Conservation (phyloP, 1,140 invertebrate species). For the Carposina sasakii region DNA sequence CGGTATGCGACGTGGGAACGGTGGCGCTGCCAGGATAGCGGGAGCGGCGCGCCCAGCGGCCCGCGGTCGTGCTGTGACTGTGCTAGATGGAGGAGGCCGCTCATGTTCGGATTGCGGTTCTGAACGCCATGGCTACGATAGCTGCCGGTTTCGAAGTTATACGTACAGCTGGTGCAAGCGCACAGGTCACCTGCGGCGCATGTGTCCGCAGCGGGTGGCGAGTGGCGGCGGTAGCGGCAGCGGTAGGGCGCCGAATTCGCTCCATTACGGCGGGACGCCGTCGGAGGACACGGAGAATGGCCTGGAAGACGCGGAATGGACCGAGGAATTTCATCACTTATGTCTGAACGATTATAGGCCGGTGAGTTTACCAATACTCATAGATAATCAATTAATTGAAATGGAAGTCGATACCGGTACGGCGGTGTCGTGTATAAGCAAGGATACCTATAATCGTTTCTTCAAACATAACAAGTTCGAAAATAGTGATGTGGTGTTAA, state of each 20-base stretch:
- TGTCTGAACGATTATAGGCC: conserved; percentile 1
- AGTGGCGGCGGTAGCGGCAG: no score
- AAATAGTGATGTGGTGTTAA: background rate
- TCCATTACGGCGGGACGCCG: background rate
- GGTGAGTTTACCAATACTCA: conserved; percentile 3
- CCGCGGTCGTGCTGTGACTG: no score
- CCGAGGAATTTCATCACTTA: background rate
- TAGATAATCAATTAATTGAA: background rate
- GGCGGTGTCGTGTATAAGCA: conserved; percentile 10
- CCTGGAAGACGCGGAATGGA: background rate
- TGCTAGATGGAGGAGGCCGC: no score
- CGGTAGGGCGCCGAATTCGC: background rate
- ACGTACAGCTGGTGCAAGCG: background rate
- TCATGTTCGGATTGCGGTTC: background rate
- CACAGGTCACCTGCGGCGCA: conserved; percentile 3
- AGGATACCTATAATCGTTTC: background rate
- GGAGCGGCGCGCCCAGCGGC: no score
- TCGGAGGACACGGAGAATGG: background rate
- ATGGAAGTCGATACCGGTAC: conserved; percentile 11
- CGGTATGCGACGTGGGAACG: no score
- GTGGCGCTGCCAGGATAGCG: no score
- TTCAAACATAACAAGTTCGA: background rate
- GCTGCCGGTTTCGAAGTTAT: background rate
- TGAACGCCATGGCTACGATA: background rate
- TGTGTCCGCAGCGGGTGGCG: background rate